A percentile compares a stretch with the other conserved stretches of the same genome.
Conservation (phyloP, 2,888 invertebrate species). For the Sphecodes monilicornis region DNA sequence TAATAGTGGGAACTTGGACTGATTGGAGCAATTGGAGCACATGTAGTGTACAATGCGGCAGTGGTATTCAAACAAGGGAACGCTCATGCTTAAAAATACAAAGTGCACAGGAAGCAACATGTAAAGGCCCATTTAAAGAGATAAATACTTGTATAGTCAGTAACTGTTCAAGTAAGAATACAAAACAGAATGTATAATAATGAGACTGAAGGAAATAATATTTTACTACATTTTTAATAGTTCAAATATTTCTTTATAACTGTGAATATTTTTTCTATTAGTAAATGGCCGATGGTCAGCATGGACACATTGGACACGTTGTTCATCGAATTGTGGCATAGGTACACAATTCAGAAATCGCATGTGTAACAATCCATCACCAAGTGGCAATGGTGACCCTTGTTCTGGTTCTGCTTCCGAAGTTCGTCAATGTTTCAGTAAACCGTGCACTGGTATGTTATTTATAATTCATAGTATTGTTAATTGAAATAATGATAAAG, state of each 20-base stretch:
- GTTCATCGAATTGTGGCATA: constrained; percentile 86
- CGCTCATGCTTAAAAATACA: constrained; percentile 72
- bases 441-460: constrained; percentile 83
- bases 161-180: constrained; percentile 78
- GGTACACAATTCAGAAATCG: constrained; percentile 86
- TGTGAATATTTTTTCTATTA: constrained; percentile 38
- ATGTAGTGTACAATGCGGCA: constrained; percentile 64
- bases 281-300: constrained; percentile 87
- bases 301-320: constrained; percentile 87
- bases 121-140: constrained; percentile 85
- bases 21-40: constrained; percentile 61
- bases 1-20: constrained; percentile 60
- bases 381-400: constrained; percentile 84
- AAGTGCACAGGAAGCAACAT: constrained; percentile 84
- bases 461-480: not conserved
- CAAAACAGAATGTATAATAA: not conserved
- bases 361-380: constrained; percentile 87
- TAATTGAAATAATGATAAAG: not conserved
- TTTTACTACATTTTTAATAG: not conserved
- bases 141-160: constrained; percentile 83
- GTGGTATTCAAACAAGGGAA: constrained; percentile 52
- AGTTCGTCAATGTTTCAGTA: constrained; percentile 83
- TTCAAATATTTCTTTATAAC: not conserved
- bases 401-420: constrained; percentile 84
- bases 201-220: not conserved